These are phyloP conservation scores for Manacus vitellinus DNA, from an alignment of 2,113 vertebrate genomes.

Conservation along the genomic window DNA sequence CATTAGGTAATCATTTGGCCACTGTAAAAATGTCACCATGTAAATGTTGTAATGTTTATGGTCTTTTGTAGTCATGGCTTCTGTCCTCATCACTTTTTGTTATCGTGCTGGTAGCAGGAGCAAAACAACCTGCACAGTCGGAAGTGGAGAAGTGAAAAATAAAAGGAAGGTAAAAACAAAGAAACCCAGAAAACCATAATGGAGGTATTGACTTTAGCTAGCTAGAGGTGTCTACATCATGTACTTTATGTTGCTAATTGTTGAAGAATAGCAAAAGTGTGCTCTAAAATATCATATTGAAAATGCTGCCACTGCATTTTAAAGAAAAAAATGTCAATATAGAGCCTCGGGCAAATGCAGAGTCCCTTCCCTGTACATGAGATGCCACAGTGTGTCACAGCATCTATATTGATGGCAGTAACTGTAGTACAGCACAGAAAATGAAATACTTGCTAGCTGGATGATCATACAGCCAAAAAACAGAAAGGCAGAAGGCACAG, in stretches of 20 bases:
- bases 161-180: neutral
- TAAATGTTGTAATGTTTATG: neutral
- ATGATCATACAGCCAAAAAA: neutral
- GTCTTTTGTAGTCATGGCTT: neutral
- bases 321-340: neutral
- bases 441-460: neutral
- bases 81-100: neutral
- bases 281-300: neutral
- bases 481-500: neutral
- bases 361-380: rapidly evolving
- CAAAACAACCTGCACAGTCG: neutral
- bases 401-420: neutral
- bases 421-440: neutral
- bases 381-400: neutral
- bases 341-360: neutral
- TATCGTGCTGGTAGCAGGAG: neutral
- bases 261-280: neutral
- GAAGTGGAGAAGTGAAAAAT: neutral
- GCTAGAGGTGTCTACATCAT: neutral
- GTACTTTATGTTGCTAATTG: neutral
- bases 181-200: neutral
- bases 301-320: neutral
- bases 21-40: neutral
- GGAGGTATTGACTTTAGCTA: neutral
- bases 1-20: neutral